These are phyloP conservation scores for Sebastes steindachneri DNA, from an alignment of 2,797 vertebrate species.

Conservation along the genomic window DNA sequence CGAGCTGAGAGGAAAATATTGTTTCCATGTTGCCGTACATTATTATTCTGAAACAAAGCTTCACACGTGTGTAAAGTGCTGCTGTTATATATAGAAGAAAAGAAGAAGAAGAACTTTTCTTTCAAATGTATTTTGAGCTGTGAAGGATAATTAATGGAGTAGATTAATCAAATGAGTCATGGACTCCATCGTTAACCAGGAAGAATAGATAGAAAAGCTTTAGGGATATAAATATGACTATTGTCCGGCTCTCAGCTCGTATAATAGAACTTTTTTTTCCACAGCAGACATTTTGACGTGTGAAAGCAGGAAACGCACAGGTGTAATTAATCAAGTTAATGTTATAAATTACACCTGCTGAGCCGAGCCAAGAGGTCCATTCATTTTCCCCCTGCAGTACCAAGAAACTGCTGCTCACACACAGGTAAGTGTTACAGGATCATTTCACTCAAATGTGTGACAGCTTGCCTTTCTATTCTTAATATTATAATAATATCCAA, in stretches of 20 bases:
- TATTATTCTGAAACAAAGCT: not conserved
- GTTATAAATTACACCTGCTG: not conserved
- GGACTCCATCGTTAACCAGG: slow-evolving; percentile 23
- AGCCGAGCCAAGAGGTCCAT: not conserved
- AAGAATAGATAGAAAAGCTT: not conserved
- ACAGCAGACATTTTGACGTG: not conserved
- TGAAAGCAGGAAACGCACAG: not conserved
- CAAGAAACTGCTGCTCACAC: not conserved
- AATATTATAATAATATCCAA: no score
- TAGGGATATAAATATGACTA: slow-evolving; percentile 19
- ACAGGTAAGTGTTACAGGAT: not conserved
- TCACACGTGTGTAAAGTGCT: not conserved
- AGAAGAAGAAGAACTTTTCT: not conserved
- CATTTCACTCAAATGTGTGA: not conserved
- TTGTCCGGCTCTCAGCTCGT: not conserved
- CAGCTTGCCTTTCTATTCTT: not conserved
- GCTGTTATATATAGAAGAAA: not conserved
- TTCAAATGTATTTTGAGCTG: slow-evolving; percentile 21
- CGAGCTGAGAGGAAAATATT: not conserved
- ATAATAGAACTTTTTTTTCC: not conserved
- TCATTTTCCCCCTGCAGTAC: not conserved
- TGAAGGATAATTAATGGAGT: slow-evolving; percentile 21
- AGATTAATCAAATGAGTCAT: slow-evolving; percentile 39
- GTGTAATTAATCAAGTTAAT: not conserved
- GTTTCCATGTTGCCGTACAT: not conserved